Percentiles rank a stretch among this genome's conserved stretches.
These are phyloP conservation scores for Electrona antarctica DNA, from an alignment of 2,113 vertebrate genomes.

Conservation along the genomic window DNA sequence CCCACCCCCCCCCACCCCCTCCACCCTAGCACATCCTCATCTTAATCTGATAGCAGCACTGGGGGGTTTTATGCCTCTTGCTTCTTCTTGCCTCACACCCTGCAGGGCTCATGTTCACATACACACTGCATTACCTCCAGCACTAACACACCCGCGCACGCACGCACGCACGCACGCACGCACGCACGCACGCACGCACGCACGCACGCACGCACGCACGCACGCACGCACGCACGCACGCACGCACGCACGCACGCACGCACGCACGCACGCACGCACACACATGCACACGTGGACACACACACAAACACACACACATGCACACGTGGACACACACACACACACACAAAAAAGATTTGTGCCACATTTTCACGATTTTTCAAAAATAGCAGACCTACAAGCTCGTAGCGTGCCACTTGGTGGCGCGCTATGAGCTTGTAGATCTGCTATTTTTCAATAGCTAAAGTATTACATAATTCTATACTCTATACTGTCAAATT, in stretches of 20 bases:
- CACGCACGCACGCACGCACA: conserved; percentile 14
- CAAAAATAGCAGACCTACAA: no score
- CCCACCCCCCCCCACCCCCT: no score
- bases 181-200: not conserved
- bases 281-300: not conserved
- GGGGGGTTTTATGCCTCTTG: conserved; percentile 74
- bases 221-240: not conserved
- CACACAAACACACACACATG: not conserved
- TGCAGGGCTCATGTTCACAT: conserved; percentile 64
- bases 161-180: conserved; percentile 34
- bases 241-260: not conserved
- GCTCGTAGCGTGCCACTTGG: no score
- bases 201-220: conserved; percentile 25
- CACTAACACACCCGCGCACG: conserved; percentile 53
- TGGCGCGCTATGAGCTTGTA: no score
- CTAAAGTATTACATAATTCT: no score
- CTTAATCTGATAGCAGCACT: conserved; percentile 72
- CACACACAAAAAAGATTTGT: no score
- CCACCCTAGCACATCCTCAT: conserved; percentile 42
- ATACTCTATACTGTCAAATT: no score
- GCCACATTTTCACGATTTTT: no score
- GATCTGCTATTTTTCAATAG: no score
- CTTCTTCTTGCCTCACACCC: conserved; percentile 77
- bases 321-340: not conserved
- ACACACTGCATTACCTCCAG: conserved; percentile 56